Percentiles rank a stretch among this genome's conserved stretches.
These are phyloP conservation scores for Orthonyx spaldingii DNA, from an alignment of 2,113 vertebrate species.

Conservation along the genomic window DNA sequence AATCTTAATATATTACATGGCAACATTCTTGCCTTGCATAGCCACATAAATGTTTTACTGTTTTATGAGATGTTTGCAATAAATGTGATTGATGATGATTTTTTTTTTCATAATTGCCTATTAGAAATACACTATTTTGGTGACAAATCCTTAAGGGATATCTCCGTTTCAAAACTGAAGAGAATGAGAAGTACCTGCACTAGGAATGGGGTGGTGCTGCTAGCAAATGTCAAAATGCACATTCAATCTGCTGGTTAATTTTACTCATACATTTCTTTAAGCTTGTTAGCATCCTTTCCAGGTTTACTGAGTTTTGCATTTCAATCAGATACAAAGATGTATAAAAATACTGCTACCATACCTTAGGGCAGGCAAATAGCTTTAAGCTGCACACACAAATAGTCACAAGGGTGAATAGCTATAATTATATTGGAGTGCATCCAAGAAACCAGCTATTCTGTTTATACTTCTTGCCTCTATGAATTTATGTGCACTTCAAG, in stretches of 20 bases:
- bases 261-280: conserved; percentile 63
- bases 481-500: conserved; percentile 91
- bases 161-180: conserved; percentile 38
- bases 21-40: conserved; percentile 62
- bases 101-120: conserved; percentile 70
- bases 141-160: conserved; percentile 64
- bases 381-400: conserved; percentile 84
- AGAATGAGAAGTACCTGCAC: background rate
- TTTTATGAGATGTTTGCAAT: conserved; percentile 76
- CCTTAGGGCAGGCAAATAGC: conserved; percentile 83
- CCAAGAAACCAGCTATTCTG: conserved; percentile 80
- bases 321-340: conserved; percentile 65
- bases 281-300: conserved; percentile 57
- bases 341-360: conserved; percentile 77
- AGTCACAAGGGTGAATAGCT: conserved; percentile 93
- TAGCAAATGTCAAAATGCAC: conserved; percentile 31
- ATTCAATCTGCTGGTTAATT: conserved; percentile 54
- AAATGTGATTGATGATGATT: conserved; percentile 73
- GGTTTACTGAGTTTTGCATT: conserved; percentile 67
- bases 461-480: conserved; percentile 87
- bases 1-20: conserved; percentile 67
- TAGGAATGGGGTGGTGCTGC: background rate
- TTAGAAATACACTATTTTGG: conserved; percentile 71
- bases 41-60: conserved; percentile 71
- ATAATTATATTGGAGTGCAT: conserved; percentile 93